phyloP scores from a whole-genome alignment of 2,797 vertebrate genomes.

The Catamblyrhynchus diadema region DNA sequence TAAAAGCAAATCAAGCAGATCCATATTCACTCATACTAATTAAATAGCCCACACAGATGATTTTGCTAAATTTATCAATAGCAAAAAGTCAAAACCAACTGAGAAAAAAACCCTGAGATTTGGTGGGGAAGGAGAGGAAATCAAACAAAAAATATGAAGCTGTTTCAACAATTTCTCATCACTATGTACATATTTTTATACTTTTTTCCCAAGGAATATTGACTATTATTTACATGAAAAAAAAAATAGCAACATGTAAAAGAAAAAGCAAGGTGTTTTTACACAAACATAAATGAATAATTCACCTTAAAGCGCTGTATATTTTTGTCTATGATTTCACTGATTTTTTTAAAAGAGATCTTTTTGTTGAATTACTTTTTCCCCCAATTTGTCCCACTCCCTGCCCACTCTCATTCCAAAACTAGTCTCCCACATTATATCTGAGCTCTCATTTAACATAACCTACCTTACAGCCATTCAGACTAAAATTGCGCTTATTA shows the following conservation, averaged over 20 bases:
- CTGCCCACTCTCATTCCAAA: not conserved
- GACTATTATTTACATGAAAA: not conserved
- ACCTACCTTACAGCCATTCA: not conserved
- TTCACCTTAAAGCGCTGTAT: not conserved
- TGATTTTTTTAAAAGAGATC: fast-evolving
- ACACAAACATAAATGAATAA: not conserved
- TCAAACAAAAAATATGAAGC: not conserved
- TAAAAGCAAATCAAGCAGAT: not conserved
- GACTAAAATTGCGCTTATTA: constrained; percentile 5
- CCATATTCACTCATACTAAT: not conserved
- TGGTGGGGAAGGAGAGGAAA: fast-evolving
- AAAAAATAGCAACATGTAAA: not conserved
- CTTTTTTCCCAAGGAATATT: not conserved
- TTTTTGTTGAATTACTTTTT: not conserved
- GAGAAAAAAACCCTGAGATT: not conserved
- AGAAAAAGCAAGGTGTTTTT: not conserved
- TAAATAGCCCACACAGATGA: not conserved
- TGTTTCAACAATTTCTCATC: not conserved
- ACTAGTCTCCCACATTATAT: not conserved
- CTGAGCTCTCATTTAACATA: not conserved
- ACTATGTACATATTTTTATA: not conserved
- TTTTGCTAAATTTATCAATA: not conserved
- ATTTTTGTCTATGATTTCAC: not conserved
- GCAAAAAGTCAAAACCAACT: not conserved
- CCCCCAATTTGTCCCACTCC: not conserved